Percentiles rank a stretch among this genome's conserved stretches.
Evolutionary conservation across 2,113 vertebrate genomes (phyloP).

Genomic region (Leiothrix lutea): DNA sequence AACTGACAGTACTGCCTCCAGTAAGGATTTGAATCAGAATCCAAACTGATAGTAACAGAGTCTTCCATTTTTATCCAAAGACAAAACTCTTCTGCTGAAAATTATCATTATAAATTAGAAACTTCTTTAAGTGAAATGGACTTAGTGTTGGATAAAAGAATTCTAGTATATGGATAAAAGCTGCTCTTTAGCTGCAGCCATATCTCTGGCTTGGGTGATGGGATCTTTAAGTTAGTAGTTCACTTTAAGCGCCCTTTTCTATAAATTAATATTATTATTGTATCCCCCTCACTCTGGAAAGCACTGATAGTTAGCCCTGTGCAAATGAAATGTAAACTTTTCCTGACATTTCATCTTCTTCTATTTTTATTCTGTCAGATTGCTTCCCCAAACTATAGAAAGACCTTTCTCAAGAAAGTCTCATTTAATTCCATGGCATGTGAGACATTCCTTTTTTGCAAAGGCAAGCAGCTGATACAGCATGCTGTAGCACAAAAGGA

Average conservation of each 20-base stretch:
- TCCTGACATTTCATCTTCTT: conserved; percentile 1
- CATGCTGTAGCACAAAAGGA: conserved; percentile 9
- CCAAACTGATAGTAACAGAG: neutral
- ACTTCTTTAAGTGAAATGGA: neutral
- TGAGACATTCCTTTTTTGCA: conserved; percentile 11
- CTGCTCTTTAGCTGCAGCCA: neutral
- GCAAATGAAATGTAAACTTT: neutral
- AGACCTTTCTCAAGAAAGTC: conserved; percentile 12
- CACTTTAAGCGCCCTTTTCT: neutral
- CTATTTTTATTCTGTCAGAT: conserved; percentile 9
- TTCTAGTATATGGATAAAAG: neutral
- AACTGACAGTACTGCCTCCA: neutral
- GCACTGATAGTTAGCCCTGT: neutral
- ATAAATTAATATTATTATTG: neutral
- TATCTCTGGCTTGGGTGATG: neutral
- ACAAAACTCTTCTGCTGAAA: neutral
- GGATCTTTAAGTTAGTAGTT: neutral
- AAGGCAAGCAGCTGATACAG: conserved; percentile 25
- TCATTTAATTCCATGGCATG: conserved; percentile 9
- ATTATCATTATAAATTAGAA: neutral
- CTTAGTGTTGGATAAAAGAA: neutral
- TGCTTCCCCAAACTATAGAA: neutral
- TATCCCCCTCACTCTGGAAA: neutral
- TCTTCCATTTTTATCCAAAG: neutral
- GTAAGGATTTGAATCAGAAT: neutral